These are phyloP conservation scores for Metacarcinus magister DNA, from an alignment of 2,888 invertebrate genomes.

Conservation along the genomic window DNA sequence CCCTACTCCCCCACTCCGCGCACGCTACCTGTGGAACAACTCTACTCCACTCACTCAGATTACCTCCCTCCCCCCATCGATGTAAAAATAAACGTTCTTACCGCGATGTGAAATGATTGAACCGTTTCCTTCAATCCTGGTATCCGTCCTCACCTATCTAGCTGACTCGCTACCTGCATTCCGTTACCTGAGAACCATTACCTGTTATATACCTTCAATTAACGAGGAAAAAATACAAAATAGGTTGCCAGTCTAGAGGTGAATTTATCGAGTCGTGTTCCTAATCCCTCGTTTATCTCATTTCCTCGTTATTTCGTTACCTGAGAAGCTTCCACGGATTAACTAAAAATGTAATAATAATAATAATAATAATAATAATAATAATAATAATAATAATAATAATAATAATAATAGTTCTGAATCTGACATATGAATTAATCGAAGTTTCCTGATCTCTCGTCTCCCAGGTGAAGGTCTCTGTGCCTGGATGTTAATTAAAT, in stretches of 20 bases:
- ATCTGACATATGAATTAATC: background rate
- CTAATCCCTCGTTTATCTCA: background rate
- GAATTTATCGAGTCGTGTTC: background rate
- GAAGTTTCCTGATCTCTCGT: background rate
- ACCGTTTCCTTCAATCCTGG: background rate
- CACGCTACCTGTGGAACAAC: constrained; percentile 37
- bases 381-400: too few relatives aligned
- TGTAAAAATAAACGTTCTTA: background rate
- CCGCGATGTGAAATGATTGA: background rate
- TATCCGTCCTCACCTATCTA: background rate
- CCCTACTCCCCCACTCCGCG: background rate
- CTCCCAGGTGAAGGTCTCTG: background rate
- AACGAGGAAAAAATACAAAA: too few relatives aligned
- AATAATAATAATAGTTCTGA: background rate
- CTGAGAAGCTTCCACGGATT: background rate
- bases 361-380: too few relatives aligned
- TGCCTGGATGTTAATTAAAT: background rate
- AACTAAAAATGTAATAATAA: background rate
- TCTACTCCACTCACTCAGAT: background rate
- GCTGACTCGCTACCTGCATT: background rate
- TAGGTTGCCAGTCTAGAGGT: background rate
- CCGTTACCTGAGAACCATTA: background rate
- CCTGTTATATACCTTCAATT: too few relatives aligned
- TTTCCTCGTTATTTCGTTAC: background rate
- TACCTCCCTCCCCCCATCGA: background rate